Base-by-base conservation (phyloP, 2,113 vertebrate genomes). In the Colinus virginianus region DNA sequence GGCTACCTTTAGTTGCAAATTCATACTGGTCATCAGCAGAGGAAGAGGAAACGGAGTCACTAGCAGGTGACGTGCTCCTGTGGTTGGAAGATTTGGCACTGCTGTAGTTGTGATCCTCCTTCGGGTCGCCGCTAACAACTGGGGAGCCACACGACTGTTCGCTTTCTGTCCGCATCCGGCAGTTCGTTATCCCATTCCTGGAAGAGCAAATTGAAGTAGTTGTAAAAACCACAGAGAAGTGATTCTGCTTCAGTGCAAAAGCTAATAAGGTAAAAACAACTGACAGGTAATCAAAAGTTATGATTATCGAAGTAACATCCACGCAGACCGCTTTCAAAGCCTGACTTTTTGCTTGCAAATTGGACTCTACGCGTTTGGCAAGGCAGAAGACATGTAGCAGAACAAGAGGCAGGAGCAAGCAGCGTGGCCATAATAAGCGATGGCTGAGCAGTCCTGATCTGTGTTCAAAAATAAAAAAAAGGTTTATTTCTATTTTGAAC, bases 101-200 rank as follows among this genome's bases (percentile, higher is more conserved):
- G 97, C 99, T 99, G 96, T 99, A 99, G 82, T 98, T 99, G 98
- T 99, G 99, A 90, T 99, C 99, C 90, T 99, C 99, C 97, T 99
- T 98, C 59, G 98, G 98, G 97, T 99, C 99, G 51, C 99, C 98
- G 11, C 98, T 98, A 82, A 98, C 98, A 30, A 98, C 98, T 3
- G 98, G 98, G 40, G 98, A 99, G 97, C 98, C 99, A 19, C 98
- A 96, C 8, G 98, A 98, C 8, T 98, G 98, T 66, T 99, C 98
- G 22, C 98, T 98, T 95, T 98, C 98, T 30, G 98, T 98, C 95
- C 98, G 97, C 96, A 97, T 97, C 68, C 99, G 98, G 96, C 98
- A 99, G 94, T 98, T 97, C 78, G 98, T 86, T 76, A 98, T 96
- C 74, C 98, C 98, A 19, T 98, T 98, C 97, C 98, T 98, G 94